These are phyloP conservation scores for Lepus timidus DNA, from an alignment of 2,113 vertebrate species.

Conservation along the genomic window DNA sequence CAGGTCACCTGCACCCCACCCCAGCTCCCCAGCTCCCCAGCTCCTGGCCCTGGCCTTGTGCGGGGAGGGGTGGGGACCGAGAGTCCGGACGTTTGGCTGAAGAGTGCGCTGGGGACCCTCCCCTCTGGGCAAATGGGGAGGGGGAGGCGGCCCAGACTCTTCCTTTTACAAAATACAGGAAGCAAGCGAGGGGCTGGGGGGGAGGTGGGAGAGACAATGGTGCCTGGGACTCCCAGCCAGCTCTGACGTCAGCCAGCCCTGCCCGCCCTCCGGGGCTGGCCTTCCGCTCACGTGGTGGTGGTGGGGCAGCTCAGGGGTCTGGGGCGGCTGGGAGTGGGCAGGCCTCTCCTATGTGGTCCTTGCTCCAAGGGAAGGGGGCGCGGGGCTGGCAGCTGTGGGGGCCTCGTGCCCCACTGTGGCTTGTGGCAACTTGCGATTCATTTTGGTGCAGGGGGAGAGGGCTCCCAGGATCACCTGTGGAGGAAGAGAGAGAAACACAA, in stretches of 20 bases:
- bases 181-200: background rate
- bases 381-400: conserved; percentile 68
- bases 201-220: background rate
- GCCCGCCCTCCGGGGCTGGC: background rate
- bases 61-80: background rate
- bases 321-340: background rate
- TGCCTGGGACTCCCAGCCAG: background rate
- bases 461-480: conserved; percentile 64
- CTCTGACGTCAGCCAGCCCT: background rate
- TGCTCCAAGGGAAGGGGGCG: background rate
- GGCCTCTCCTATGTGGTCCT: background rate
- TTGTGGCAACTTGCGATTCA: conserved; percentile 81
- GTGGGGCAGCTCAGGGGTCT: background rate
- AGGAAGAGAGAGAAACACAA: conserved; percentile 27
- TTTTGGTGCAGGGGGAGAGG: conserved; percentile 71
- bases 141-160: conserved; percentile 53
- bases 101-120: conserved; percentile 41
- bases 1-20: background rate
- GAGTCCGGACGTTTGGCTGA: conserved; percentile 75
- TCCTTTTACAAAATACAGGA: conserved; percentile 6
- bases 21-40: background rate
- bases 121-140: background rate
- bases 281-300: background rate
- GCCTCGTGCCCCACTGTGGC: background rate
- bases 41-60: background rate